Base-by-base conservation (phyloP, 2,113 vertebrate genomes). In the Ranitomeya variabilis region DNA sequence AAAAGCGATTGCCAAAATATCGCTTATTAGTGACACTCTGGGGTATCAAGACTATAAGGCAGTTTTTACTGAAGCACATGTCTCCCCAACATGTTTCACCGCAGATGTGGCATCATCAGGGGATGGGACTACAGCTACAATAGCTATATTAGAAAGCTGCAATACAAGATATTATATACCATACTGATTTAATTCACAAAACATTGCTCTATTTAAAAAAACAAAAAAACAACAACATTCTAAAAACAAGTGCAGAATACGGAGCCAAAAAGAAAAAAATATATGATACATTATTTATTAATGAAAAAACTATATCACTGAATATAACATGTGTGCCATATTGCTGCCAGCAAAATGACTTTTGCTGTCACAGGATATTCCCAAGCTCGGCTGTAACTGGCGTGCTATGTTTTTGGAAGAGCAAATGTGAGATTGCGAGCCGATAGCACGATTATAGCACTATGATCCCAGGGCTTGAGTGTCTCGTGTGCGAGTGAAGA, bases 401-500 rank as follows among this genome's bases (percentile, higher is more conserved):
- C 31, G 59, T 67, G 62, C 59, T 64, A 73, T 26, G 69, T 83
- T 66, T 83, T 76, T 84, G 71, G 71, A 84, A 83, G 37, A 84
- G 87, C 45, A 67, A 84, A 60, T 83, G 37, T 71, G 69, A 88
- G 67, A 60, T 67, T 55, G 87, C n/a, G 21, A 89, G 71, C 57
- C n/a, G 37, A 52, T 59, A 77, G 55, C 80, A 87, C 57, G 79
- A 73, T 60, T 87, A 81, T 82, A 87, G 86, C 66, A 64, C 57
- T n/a, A 77, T 76, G 80, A 83, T 88, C 80, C 87, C 31, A 66
- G 55, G 59, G 80, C 54, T 88, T 66, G 69, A 37, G 80, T 88
- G 87, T 88, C 87, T 88, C 60, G 45, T 83, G 59, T 77, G 71
- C 69, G 87, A 89, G 87, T 77, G 80, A 83, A 83, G 87, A 89